phyloP scores from a whole-genome alignment of 2,113 vertebrate species.

The Microtus montanus region DNA sequence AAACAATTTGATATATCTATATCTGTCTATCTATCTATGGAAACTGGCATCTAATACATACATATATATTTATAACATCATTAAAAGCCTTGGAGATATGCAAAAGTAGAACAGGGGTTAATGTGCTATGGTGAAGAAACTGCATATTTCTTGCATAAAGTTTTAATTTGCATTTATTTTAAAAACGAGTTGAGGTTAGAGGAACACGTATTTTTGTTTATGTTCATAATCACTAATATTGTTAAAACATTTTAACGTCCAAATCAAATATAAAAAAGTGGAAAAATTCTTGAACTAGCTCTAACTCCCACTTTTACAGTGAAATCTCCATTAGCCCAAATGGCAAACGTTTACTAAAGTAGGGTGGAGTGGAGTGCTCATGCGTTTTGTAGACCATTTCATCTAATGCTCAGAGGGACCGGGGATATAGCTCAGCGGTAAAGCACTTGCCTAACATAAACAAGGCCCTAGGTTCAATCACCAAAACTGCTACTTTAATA shows the following conservation, averaged over 20 bases:
- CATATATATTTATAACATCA: neutral
- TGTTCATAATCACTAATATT: conserved; percentile 45
- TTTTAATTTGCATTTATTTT: conserved; percentile 3
- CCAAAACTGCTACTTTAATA: neutral
- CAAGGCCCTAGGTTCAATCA: neutral
- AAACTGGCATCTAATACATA: no score
- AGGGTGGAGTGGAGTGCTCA: neutral
- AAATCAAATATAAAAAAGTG: conserved; percentile 56
- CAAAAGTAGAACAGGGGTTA: neutral
- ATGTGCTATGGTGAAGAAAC: conserved; percentile 2
- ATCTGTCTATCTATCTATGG: neutral
- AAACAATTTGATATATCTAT: conserved; percentile 4
- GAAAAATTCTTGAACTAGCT: conserved; percentile 13
- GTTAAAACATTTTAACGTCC: conserved; percentile 1
- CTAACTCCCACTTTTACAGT: neutral
- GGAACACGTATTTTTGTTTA: conserved; percentile 21
- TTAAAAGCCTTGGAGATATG: conserved; percentile 28
- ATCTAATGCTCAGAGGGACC: conserved; percentile 17
- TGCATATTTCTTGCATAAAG: neutral
- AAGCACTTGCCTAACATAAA: neutral
- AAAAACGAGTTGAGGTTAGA: conserved; percentile 39
- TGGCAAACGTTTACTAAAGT: conserved; percentile 10
- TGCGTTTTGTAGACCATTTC: conserved; percentile 6
- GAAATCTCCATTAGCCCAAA: neutral
- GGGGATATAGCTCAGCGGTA: neutral